Conservation (phyloP, 1,140 invertebrate species). For the Pseudomyrmex concolor region DNA sequence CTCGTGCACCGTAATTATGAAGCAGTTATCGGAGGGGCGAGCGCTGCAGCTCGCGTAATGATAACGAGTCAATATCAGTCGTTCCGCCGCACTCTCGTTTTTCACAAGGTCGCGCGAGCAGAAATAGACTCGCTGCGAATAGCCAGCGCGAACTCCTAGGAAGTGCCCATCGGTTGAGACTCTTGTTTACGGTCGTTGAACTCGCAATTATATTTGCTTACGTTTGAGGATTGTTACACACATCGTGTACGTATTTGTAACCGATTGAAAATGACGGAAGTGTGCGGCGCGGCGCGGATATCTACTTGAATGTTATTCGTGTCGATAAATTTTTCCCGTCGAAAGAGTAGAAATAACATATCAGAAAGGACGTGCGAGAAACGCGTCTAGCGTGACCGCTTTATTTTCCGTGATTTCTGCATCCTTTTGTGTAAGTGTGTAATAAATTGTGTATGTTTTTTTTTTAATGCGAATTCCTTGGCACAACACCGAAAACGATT, state of each 20-base stretch:
- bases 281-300: not conserved
- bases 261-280: constrained; percentile 35
- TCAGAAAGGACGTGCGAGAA: not conserved
- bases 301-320: not conserved
- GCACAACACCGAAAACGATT: constrained; percentile 21
- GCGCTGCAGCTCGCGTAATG: constrained; percentile 13
- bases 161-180: constrained; percentile 38
- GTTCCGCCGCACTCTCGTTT: constrained; percentile 36
- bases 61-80: constrained; percentile 51
- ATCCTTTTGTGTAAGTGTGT: not conserved
- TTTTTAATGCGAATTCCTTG: constrained; percentile 9
- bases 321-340: constrained; percentile 37
- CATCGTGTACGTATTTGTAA: not conserved
- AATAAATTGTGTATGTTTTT: not conserved
- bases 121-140: constrained; percentile 40
- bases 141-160: constrained; percentile 2
- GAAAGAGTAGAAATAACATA: not conserved
- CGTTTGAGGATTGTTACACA: constrained; percentile 28
- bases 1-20: constrained; percentile 7
- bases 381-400: not conserved
- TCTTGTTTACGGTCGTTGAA: constrained; percentile 47
- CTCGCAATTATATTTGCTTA: constrained; percentile 41
- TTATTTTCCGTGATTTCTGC: not conserved
- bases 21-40: not conserved
- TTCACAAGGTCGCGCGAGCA: constrained; percentile 44